Evolutionary conservation across 2,797 vertebrate species (phyloP), one percentile per base, ranked within the genome.

Genomic region (Melanotaenia pygmaea): DNA sequence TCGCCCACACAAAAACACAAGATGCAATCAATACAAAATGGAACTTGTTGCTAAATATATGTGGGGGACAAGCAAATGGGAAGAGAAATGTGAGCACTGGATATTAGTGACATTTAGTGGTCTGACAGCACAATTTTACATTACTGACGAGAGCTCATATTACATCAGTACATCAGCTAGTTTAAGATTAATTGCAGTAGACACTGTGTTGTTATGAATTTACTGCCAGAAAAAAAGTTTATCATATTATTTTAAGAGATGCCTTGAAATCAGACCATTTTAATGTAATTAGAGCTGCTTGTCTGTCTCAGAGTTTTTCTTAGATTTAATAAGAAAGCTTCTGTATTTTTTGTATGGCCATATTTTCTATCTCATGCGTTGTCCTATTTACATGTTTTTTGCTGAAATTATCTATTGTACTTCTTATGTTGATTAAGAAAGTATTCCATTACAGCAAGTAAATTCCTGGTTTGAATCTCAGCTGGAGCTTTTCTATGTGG

Each of bases 11-110:
- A 86, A 86, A 89, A 83, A 87, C 80, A 81, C 82, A 61, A 62
- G 69, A 92, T 87, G 65, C 67, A 84, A 91, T 94, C 91, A 50
- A 93, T 92, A 90, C 67, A 85, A 83, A 89, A 84, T 62, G 75
- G 71, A 83, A 81, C 79, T 81, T 3, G 38, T 24, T 74, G 86
- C 88, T 91, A 89, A 89, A 92, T 88, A 88, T 90, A 92, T 32
- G 63, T 58, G 72, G 8, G 8, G 4, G 70, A 70, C 74, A 47
- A 83, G 82, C 68, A 79, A 73, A 72, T 24, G 72, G 12, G 30
- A 79, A 74, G 82, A 89, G 88, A 94, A 93, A 93, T 85, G 64
- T 73, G 86, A 93, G 84, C 34, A 8, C 59, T 79, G 66, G 78
- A 89, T 89, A 82, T 88, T 64, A 84, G 85, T 34, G 77, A 79